A percentile compares a stretch with the other conserved stretches of the same genome.
Conservation (phyloP, 2,113 vertebrate species). For the Aegotheles bennettii region DNA sequence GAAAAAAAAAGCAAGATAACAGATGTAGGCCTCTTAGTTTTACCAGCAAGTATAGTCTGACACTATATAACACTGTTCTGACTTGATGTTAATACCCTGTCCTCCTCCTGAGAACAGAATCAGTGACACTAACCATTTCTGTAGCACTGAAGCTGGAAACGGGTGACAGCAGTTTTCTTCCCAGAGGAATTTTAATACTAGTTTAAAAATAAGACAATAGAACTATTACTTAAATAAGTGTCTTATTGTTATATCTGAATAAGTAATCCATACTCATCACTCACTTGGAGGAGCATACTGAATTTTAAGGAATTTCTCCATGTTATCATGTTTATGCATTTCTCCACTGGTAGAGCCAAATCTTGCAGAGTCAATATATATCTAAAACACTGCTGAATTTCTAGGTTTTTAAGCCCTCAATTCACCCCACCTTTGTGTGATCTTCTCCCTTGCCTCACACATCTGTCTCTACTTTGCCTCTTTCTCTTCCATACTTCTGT, state of each 20-base stretch:
- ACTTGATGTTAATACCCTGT: slow-evolving; percentile 43
- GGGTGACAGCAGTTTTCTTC: neutral
- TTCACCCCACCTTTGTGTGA: neutral
- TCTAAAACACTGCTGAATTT: neutral
- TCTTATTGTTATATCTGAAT: neutral
- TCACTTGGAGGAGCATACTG: neutral
- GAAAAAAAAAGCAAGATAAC: slow-evolving; percentile 49
- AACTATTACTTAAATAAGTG: neutral
- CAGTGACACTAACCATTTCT: neutral
- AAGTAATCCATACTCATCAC: neutral
- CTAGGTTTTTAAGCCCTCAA: neutral
- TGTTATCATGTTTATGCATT: neutral
- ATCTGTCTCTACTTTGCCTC: neutral
- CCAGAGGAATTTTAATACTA: slow-evolving; percentile 19
- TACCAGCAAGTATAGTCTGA: slow-evolving; percentile 47
- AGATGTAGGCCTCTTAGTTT: slow-evolving; percentile 66
- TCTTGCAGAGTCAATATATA: neutral
- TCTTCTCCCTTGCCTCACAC: neutral
- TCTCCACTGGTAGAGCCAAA: neutral
- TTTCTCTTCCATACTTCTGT: neutral
- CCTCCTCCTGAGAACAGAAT: slow-evolving; percentile 4
- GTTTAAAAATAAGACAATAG: slow-evolving; percentile 27
- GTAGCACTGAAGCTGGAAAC: neutral
- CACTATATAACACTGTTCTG: slow-evolving; percentile 48
- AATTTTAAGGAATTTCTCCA: neutral